A percentile compares a stretch with the other conserved stretches of the same genome.
Conservation (phyloP, 2,797 vertebrate genomes). For the Erethizon dorsatum region DNA sequence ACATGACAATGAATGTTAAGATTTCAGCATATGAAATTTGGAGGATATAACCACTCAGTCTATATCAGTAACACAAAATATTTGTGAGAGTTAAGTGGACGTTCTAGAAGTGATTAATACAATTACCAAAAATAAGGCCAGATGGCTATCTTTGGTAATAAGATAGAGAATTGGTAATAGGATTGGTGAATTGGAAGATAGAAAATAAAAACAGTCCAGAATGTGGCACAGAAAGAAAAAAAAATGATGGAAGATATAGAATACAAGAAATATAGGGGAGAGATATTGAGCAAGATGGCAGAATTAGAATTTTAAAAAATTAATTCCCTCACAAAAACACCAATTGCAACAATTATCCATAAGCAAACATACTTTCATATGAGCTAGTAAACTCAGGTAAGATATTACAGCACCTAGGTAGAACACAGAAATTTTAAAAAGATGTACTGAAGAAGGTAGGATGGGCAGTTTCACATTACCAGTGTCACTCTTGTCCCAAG, state of each 20-base stretch:
- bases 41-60: not conserved
- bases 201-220: not conserved
- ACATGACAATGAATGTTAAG: not conserved
- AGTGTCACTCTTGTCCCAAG: too few relatives aligned
- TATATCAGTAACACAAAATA: not conserved
- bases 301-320: not conserved
- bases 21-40: not conserved
- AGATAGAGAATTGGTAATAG: not conserved
- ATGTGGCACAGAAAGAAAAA: not conserved
- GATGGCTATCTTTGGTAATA: not conserved
- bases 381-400: not conserved
- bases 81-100: not conserved
- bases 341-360: not conserved
- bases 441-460: not conserved
- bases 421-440: not conserved
- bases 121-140: not conserved
- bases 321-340: not conserved
- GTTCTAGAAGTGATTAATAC: not conserved
- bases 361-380: not conserved
- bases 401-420: not conserved
- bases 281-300: not conserved
- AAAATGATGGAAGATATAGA: not conserved
- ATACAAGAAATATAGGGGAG: not conserved
- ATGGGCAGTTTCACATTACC: not conserved
- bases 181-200: not conserved